Evolutionary conservation across 2,113 vertebrate species (phyloP), one percentile per base, ranked within the genome.

Genomic region (Peromyscus californicus): DNA sequence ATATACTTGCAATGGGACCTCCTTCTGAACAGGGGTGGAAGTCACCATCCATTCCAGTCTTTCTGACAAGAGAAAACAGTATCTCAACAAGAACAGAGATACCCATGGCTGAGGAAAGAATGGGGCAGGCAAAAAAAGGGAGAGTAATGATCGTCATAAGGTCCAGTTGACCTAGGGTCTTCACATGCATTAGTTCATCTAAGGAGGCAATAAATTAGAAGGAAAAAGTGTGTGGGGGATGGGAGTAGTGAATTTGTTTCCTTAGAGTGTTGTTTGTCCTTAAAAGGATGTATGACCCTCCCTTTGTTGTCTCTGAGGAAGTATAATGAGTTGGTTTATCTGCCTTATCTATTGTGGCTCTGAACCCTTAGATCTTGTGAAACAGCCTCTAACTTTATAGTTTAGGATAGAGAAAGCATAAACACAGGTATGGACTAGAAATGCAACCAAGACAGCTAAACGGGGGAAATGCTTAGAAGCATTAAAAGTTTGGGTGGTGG

Each of bases 231-330:
- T 93, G 54, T 4, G 4, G 78, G 15, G 19, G n/a, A 31, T 75
- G 22, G 17, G 57, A 15, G 3, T 29, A 59, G 87, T 89, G 33
- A 70, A 83, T 45, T 54, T 67, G 78, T 90, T 89, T 17, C 91
- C 31, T 89, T 90, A 91, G 45, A 97, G 90, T 91, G 42, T 87
- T 70, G 26, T 59, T 17, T 42, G 29, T 63, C 88, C n/a, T 88
- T 94, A 85, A 90, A 91, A 91, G 48, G 22, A 70, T 54, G 75
- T 51, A n/a, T 7, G 70, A 36, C 26, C 29, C 89, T 89, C 15
- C 54, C 8, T 57, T 36, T 59, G 4, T 8, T 54, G 17, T 88
- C 39, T 19, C 75, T 80, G 22, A 93, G 54, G 39, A 74, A 92
- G 39, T n/a, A 8, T 51, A 21, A 80, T 83, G 75, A 89, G 45